These are phyloP conservation scores for Bombus turneri DNA, from an alignment of 1,140 invertebrate genomes.

Conservation along the genomic window DNA sequence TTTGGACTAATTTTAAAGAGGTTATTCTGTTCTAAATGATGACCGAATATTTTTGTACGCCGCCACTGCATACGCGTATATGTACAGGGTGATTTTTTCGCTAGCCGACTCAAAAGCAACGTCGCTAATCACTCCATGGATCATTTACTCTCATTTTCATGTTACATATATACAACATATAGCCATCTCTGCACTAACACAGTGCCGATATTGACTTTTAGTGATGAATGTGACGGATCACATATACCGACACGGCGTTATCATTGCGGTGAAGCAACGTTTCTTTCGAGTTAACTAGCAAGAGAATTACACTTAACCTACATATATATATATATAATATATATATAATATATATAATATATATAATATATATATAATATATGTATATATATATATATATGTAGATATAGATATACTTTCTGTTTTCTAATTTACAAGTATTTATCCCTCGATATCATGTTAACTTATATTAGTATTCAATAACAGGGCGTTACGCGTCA, in stretches of 20 bases:
- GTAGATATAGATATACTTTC: constrained; percentile 77
- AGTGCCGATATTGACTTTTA: background rate
- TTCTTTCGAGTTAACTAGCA: background rate
- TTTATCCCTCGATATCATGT: constrained; percentile 70
- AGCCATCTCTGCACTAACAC: background rate
- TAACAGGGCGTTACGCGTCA: constrained; percentile 65
- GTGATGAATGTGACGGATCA: background rate
- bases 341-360: constrained; percentile 68
- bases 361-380: constrained; percentile 37
- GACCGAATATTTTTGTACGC: no score
- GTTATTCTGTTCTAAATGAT: no score
- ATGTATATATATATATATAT: constrained; percentile 66
- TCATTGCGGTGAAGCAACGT: background rate
- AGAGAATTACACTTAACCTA: background rate
- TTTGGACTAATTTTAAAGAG: no score
- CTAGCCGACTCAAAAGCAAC: background rate
- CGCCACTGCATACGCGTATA: background rate
- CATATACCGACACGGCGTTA: background rate
- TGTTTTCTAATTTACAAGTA: constrained; percentile 79
- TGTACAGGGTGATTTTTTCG: background rate
- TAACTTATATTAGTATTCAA: constrained; percentile 68
- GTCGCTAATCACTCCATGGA: background rate
- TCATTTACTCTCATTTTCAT: constrained; percentile 34
- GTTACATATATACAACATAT: constrained; percentile 23
- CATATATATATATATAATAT: constrained; percentile 33